Base-by-base conservation (phyloP, 2,888 invertebrate genomes). In the Andrena flavipes region DNA sequence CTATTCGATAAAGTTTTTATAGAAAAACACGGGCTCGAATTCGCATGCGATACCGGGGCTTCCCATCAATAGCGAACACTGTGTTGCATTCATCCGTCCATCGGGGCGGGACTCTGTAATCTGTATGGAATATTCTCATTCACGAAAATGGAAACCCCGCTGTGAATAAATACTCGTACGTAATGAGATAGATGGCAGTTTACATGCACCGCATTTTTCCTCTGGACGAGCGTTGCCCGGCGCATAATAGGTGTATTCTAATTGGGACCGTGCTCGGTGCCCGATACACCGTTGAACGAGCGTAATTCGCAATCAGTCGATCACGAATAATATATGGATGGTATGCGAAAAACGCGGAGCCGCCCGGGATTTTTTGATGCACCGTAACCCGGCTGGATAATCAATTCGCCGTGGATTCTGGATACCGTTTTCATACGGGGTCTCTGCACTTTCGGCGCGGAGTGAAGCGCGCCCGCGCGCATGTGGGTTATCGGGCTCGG, bases 401-500 rank as follows among this genome's bases (percentile, higher is more conserved):
- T 75, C 59, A 23, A 51, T 70, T 48, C 10, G 5, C 0, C 62
- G 33, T 42, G 42, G 42, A 16, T 13, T 42, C 10, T 6, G 10
- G 42, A 35, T 23, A 75, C 8, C 6, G 42, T 42, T 56, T 48
- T 20, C 63, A 23, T 69, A 10, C 10, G 42, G 16, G 42, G 42
- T 16, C 30, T 20, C 30, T 48, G 54, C 6, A 16, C n/a, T 20
- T 1, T 64, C 56, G 42, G 65, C 3, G 33, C 10, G 20, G 7
- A 20, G 6, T 8, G 8, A 20, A 51, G 2, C 51, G 51, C 7
- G 51, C 51, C n/a, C n/a, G 51, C n/a, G 8, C 10, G 3, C 54
- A 67, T 71, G 10, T 63, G 54, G 76, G 80, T 76, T 80, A 72
- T 35, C 64, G n/a, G 23, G 62, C 56, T 63, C 56, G 48, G 29